Conservation (phyloP, 2,113 vertebrate genomes). For the rabbit (Oryctolagus cuniculus) region mOryCun1.1 NC_091435.1:3780001-3780500, state of each 20-base stretch:
- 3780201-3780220: too few species aligned
- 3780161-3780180: neutral
- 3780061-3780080: neutral
- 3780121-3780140: neutral
- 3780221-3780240: fast-evolving
- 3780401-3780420: neutral
- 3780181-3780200: neutral
- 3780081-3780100: neutral
- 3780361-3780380: neutral
- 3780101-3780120: neutral
- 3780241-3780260: neutral
- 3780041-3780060: neutral
- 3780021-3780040: neutral
- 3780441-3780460: fast-evolving
- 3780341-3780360: neutral
- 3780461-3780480: neutral
- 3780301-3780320: fast-evolving
- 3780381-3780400: neutral
- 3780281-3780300: neutral
- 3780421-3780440: neutral
- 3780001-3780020: neutral
- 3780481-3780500: neutral
- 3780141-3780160: fast-evolving
- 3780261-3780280: neutral
- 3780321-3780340: slow-evolving; percentile 77